phyloP scores from a whole-genome alignment of 2,113 vertebrate genomes.

The Bostrychus sinensis region DNA sequence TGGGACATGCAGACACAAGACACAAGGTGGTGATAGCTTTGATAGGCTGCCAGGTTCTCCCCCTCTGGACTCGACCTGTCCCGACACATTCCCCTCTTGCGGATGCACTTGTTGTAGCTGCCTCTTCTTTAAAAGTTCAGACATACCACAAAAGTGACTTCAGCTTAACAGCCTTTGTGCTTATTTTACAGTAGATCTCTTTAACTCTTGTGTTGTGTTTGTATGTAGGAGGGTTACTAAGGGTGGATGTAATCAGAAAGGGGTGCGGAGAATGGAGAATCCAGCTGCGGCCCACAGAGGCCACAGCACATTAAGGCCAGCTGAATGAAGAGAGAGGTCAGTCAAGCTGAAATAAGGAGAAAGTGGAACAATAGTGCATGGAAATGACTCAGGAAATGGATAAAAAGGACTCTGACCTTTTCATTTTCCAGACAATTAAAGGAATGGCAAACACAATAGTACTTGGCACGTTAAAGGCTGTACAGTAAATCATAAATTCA shows the following conservation, averaged over 20 bases:
- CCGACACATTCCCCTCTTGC: slow-evolving; percentile 64
- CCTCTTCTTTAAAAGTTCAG: slow-evolving; percentile 39
- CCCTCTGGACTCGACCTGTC: slow-evolving; percentile 53
- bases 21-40: slow-evolving; percentile 34
- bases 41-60: slow-evolving; percentile 48
- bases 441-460: no score
- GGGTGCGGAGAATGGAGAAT: slow-evolving; percentile 62
- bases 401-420: no score
- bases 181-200: neutral
- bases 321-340: slow-evolving; percentile 13
- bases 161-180: slow-evolving; percentile 29
- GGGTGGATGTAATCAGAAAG: slow-evolving; percentile 62
- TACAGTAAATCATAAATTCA: no score
- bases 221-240: slow-evolving; percentile 52
- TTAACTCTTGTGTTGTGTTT: slow-evolving; percentile 47
- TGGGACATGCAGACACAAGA: slow-evolving; percentile 34
- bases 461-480: no score
- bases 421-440: no score
- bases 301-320: slow-evolving; percentile 47
- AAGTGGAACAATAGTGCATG: neutral
- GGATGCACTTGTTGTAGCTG: slow-evolving; percentile 57
- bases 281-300: slow-evolving; percentile 65
- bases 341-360: neutral
- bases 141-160: slow-evolving; percentile 71
- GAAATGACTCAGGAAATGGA: neutral